Evolutionary conservation across 2,888 invertebrate species (phyloP).

Genomic region (Netelia melanura): DNA sequence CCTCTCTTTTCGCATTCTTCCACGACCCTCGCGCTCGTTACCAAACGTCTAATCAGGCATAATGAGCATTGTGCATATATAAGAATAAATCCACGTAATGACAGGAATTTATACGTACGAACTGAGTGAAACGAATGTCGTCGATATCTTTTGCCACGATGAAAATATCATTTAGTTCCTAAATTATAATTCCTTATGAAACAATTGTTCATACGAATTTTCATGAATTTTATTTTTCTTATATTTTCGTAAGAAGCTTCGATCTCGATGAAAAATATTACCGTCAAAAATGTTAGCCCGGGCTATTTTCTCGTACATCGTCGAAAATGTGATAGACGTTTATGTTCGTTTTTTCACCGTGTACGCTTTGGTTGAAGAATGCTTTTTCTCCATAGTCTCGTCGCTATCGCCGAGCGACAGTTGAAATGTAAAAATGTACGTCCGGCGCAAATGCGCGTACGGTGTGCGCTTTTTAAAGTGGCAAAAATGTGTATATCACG

Average conservation of each 20-base stretch:
- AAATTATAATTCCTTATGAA: too few species aligned
- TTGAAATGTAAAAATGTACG: slow-evolving; percentile 2
- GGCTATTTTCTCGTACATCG: too few species aligned
- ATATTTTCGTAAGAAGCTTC: too few species aligned
- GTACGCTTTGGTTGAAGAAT: slow-evolving; percentile 8
- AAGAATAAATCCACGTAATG: neutral
- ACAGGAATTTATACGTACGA: neutral
- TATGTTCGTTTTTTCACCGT: neutral
- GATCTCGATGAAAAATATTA: too few species aligned
- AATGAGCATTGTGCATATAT: slow-evolving; percentile 51
- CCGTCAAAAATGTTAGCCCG: too few species aligned
- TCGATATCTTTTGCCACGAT: neutral
- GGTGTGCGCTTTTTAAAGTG: neutral
- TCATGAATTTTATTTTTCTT: too few species aligned
- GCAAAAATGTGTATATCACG: slow-evolving; percentile 1
- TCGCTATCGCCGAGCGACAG: slow-evolving; percentile 13
- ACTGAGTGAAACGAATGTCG: neutral
- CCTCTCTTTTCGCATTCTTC: slow-evolving; percentile 51
- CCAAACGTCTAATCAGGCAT: slow-evolving; percentile 62
- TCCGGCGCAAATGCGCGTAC: slow-evolving; percentile 3
- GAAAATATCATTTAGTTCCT: too few species aligned
- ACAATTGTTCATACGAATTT: too few species aligned
- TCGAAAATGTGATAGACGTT: too few species aligned
- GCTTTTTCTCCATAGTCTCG: slow-evolving; percentile 17
- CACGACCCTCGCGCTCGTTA: slow-evolving; percentile 44